These are phyloP conservation scores for Ichneumon xanthorius DNA, from an alignment of 2,888 invertebrate genomes.

Conservation along the genomic window DNA sequence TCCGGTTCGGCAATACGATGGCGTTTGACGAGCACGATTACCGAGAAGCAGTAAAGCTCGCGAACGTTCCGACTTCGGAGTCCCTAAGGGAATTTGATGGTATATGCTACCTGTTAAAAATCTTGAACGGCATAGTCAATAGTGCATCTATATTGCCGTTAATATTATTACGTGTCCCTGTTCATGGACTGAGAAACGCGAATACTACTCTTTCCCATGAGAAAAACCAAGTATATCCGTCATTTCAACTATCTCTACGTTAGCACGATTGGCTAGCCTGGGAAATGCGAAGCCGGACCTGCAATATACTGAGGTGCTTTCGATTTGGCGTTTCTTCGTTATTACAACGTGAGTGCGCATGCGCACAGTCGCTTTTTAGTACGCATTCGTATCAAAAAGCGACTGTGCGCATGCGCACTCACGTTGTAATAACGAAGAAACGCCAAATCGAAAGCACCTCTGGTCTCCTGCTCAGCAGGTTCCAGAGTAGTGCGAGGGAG, in stretches of 20 bases:
- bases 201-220: not conserved
- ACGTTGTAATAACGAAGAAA: too few relatives aligned
- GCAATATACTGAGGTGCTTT: not conserved
- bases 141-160: too few relatives aligned
- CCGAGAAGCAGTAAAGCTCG: not conserved
- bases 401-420: too few relatives aligned
- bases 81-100: not conserved
- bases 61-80: not conserved
- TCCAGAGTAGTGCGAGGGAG: conserved; percentile 1
- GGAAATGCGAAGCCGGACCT: conserved; percentile 1
- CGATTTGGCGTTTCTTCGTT: too few relatives aligned
- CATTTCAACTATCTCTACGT: not conserved
- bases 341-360: too few relatives aligned
- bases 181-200: too few relatives aligned
- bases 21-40: not conserved
- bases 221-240: not conserved
- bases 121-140: not conserved
- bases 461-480: not conserved
- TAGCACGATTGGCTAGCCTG: not conserved
- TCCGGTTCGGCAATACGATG: not conserved
- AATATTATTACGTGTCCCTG: too few relatives aligned
- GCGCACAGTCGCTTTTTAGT: too few relatives aligned
- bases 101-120: not conserved
- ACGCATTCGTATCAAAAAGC: too few relatives aligned
- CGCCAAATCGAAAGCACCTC: too few relatives aligned